Conservation (phyloP, 2,113 vertebrate species). For the Loxodonta africana region DNA sequence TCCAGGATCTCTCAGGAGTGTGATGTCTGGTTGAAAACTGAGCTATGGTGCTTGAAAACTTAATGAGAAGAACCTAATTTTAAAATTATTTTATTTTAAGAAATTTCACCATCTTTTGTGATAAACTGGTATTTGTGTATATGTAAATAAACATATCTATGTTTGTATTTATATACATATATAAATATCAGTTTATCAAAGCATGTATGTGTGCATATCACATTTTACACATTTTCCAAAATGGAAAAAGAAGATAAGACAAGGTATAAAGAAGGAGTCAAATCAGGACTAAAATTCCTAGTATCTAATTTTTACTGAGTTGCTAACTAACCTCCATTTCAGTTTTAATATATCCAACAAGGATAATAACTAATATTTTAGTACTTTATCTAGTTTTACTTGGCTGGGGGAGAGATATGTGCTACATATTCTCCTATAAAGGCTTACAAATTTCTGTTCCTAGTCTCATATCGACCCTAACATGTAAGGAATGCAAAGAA, state of each 20-base stretch:
- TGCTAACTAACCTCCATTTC: not conserved
- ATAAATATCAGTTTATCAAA: not conserved
- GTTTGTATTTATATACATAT: not conserved
- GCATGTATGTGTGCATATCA: not conserved
- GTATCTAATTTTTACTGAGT: slow-evolving; percentile 20
- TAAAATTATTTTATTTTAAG: slow-evolving; percentile 28
- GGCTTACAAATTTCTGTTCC: not conserved
- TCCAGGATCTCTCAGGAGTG: not conserved
- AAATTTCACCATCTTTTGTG: not conserved
- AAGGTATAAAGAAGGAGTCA: not conserved
- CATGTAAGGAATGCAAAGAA: not conserved
- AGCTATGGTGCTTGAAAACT: not conserved
- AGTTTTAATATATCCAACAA: not conserved
- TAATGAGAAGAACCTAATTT: not conserved
- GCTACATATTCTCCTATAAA: not conserved
- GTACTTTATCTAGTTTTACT: not conserved
- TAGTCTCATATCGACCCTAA: not conserved
- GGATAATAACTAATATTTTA: not conserved
- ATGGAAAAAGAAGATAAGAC: not conserved
- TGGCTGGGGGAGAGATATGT: not conserved
- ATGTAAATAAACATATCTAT: not conserved
- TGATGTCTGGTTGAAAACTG: not conserved
- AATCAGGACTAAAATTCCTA: not conserved
- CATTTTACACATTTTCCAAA: not conserved
- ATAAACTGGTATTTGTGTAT: not conserved